Percentiles rank a stretch among this genome's conserved stretches.
phyloP scores from a whole-genome alignment of 2,888 invertebrate species.

The Taenaris catops region DNA sequence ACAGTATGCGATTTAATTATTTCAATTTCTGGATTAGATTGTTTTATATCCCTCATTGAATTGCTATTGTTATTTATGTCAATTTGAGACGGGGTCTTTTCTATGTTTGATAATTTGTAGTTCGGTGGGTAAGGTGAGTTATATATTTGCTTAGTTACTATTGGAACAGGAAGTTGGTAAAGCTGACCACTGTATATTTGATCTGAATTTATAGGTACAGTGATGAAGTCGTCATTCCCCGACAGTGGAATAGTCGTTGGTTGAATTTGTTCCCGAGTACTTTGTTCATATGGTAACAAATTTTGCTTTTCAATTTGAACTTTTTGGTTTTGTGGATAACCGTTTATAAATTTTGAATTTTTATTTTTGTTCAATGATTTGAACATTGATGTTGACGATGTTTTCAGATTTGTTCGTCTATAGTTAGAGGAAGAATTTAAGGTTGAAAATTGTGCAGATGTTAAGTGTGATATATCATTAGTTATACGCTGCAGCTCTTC shows the following conservation, averaged over 20 bases:
- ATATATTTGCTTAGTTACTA: conserved; percentile 57
- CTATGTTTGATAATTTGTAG: conserved; percentile 13
- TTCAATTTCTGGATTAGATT: conserved; percentile 43
- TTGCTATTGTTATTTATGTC: conserved; percentile 1
- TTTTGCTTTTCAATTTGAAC: conserved; percentile 13
- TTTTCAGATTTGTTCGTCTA: conserved; percentile 10
- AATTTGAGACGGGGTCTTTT: neutral
- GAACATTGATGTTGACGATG: neutral
- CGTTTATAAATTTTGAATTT: neutral
- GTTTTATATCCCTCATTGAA: conserved; percentile 24
- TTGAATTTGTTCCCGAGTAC: conserved; percentile 14
- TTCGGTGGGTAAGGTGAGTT: conserved; percentile 38
- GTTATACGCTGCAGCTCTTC: conserved; percentile 33
- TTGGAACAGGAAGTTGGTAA: conserved; percentile 63
- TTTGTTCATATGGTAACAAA: conserved; percentile 12
- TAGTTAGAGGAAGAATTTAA: conserved; percentile 25
- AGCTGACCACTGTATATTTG: conserved; percentile 65
- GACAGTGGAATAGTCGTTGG: neutral
- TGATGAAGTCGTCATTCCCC: conserved; percentile 11
- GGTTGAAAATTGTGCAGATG: conserved; percentile 53
- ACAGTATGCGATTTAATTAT: conserved; percentile 44
- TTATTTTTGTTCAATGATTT: neutral
- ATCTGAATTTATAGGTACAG: conserved; percentile 30
- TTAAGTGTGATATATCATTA: conserved; percentile 50
- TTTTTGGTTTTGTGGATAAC: conserved; percentile 11